Conservation (phyloP, 2,113 vertebrate genomes). For the Heloderma charlesbogerti region DNA sequence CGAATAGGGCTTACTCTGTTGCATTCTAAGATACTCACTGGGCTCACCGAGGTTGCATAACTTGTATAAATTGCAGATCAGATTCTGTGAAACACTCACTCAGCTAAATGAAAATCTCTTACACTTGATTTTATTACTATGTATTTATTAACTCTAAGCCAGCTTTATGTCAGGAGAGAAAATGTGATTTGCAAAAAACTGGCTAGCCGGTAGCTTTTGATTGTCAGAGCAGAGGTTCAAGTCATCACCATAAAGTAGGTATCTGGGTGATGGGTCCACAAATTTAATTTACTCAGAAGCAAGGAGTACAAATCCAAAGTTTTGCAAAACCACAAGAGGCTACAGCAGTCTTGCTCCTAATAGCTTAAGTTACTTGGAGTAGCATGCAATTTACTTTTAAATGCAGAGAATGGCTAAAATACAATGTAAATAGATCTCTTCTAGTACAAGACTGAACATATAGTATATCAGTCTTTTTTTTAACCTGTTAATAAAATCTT, state of each 20-base stretch:
- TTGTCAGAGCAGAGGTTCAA: slow-evolving; percentile 1
- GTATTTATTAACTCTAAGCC: slow-evolving; percentile 25
- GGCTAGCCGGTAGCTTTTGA: slow-evolving; percentile 4
- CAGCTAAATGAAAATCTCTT: slow-evolving; percentile 16
- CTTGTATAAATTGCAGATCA: slow-evolving; percentile 10
- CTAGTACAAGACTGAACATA: not conserved
- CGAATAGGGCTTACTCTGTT: slow-evolving; percentile 1
- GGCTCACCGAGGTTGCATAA: not conserved
- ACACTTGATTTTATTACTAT: slow-evolving; percentile 1
- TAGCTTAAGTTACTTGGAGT: not conserved
- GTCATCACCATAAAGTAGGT: not conserved
- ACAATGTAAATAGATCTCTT: not conserved
- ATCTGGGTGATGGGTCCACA: not conserved
- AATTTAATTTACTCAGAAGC: slow-evolving; percentile 3
- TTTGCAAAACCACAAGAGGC: not conserved
- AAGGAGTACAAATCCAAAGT: not conserved
- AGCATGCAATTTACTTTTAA: slow-evolving; percentile 3
- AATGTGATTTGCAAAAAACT: slow-evolving; percentile 4
- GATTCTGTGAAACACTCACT: slow-evolving; percentile 19
- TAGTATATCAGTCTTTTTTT: not conserved
- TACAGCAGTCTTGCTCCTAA: not conserved
- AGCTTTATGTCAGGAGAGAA: slow-evolving; percentile 5
- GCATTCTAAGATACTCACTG: slow-evolving; percentile 10
- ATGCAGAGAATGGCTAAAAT: not conserved
- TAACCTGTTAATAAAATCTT: not conserved